A percentile compares a stretch with the other conserved stretches of the same genome.
These are phyloP conservation scores for Eunapius fragilis DNA, from an alignment of 37 sponge, comb jelly and placozoan genomes.

Conservation along the genomic window DNA sequence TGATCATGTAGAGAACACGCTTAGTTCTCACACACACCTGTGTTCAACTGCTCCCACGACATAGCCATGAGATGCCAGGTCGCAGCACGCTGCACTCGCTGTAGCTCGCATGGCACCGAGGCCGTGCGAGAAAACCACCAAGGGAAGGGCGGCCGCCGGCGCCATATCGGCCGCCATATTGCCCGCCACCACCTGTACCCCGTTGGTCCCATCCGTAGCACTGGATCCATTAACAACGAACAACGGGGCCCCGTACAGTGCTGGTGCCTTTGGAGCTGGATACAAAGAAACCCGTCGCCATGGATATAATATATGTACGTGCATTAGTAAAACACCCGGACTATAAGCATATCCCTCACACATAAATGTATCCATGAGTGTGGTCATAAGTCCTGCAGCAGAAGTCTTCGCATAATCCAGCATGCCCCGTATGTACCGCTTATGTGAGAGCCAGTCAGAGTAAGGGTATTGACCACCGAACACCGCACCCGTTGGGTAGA, in stretches of 20 bases:
- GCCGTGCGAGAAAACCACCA: conserved; percentile 68
- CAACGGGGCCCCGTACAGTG: conserved; percentile 45
- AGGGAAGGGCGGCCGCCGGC: neutral
- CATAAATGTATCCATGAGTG: neutral
- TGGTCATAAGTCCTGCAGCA: neutral
- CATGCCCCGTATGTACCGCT: conserved; percentile 10
- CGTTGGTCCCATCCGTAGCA: neutral
- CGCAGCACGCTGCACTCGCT: conserved; percentile 47
- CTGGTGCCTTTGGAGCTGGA: conserved; percentile 15
- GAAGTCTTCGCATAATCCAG: neutral
- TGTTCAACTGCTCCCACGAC: conserved; percentile 65
- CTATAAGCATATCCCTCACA: neutral
- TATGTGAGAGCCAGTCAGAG: conserved; percentile 22
- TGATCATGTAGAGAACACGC: neutral
- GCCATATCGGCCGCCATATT: neutral
- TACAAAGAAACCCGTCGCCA: neutral
- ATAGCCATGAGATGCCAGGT: conserved; percentile 75
- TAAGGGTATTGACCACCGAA: neutral
- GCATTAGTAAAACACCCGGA: no score
- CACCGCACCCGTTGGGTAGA: conserved; percentile 32
- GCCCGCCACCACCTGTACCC: neutral
- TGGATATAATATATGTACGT: neutral
- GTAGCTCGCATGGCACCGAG: conserved; percentile 36
- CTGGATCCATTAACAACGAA: neutral
- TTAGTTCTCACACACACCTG: conserved; percentile 36